Evolutionary conservation across 1,140 invertebrate species (phyloP).

Genomic region (Wiebesia pumilae): DNA sequence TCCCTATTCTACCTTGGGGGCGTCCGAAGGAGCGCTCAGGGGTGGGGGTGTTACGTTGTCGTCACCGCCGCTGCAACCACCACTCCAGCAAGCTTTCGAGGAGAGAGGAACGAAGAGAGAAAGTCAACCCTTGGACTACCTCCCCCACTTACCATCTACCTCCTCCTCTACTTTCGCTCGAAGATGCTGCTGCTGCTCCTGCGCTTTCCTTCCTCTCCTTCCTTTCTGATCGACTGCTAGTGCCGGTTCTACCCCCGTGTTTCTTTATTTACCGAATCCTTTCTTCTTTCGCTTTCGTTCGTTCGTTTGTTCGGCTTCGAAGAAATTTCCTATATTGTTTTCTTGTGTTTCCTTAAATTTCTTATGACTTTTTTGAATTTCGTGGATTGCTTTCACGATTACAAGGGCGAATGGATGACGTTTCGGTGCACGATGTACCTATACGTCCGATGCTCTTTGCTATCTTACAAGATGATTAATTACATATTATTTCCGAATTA

Average conservation of each 20-base stretch:
- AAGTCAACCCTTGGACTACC: slow-evolving; percentile 56
- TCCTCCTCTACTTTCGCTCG: slow-evolving; percentile 51
- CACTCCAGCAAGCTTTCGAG: slow-evolving; percentile 31
- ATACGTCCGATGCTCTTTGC: no score
- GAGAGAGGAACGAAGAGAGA: slow-evolving; percentile 49
- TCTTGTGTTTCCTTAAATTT: no score
- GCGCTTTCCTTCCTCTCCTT: not conserved
- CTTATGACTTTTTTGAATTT: no score
- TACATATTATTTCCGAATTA: no score
- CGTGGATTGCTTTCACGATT: no score
- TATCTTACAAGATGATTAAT: no score
- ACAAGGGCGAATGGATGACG: no score
- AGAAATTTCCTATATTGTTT: no score
- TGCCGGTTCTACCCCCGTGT: not conserved
- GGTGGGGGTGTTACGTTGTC: slow-evolving; percentile 30
- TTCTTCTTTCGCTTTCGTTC: not conserved
- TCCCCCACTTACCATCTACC: slow-evolving; percentile 46
- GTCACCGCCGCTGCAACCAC: slow-evolving; percentile 25
- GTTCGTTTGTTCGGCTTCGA: no score
- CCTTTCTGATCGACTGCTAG: not conserved
- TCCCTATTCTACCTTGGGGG: slow-evolving; percentile 23
- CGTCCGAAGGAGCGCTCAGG: slow-evolving; percentile 25
- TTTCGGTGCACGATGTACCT: no score
- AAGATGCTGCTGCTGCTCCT: slow-evolving; percentile 52
- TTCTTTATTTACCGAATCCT: not conserved